Base-by-base conservation (phyloP, 2,113 vertebrate species). In the Sebastes fasciatus region DNA sequence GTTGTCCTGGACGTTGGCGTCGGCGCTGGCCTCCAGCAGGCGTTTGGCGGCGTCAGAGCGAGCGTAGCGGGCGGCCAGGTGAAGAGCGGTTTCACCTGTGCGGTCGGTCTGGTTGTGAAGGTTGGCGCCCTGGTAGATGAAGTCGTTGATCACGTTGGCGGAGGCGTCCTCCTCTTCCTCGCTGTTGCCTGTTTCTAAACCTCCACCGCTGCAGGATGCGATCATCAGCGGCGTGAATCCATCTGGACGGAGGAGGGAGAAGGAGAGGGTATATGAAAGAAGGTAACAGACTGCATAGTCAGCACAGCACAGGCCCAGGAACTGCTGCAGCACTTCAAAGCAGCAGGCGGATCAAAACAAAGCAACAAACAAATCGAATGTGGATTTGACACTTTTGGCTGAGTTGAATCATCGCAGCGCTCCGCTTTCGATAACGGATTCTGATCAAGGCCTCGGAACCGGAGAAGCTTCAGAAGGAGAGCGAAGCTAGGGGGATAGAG, bases 81-180 rank as follows among this genome's bases (percentile, higher is more conserved):
- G 98, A 14, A 99, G 94, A 0, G 98, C 98, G 0, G 98, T 99
- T 93, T 99, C 98, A 0, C 98, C 98, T 0, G 98, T 99, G 34
- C 98, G 98, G 94, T 99, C 98, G 0, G 98, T 99, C 94, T 99
- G 98, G 90, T 97, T 99, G 95, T 99, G 98, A n/a, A 99, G 91
- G 71, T 96, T 98, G 85, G 98, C 98, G 0, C 98, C 98, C 89
- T 99, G 98, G 90, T 98, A 99, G 86, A 99, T 99, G 93, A 99
- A 99, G 89, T 99, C 98, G 0, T 97, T 98, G 90, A 99, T 98
- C 87, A 99, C 98, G 0, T 97, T 97, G 0, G 97, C 98, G 0
- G 96, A 96, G 0, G 97, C 96, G 0, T 99, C 98, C 12, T 99
- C 98, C 40, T 99, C 98, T 74, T 99, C 98, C 83, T 99, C 98